Conservation (phyloP, 2,888 invertebrate species). For the Polydrusus pterygomalis region DNA sequence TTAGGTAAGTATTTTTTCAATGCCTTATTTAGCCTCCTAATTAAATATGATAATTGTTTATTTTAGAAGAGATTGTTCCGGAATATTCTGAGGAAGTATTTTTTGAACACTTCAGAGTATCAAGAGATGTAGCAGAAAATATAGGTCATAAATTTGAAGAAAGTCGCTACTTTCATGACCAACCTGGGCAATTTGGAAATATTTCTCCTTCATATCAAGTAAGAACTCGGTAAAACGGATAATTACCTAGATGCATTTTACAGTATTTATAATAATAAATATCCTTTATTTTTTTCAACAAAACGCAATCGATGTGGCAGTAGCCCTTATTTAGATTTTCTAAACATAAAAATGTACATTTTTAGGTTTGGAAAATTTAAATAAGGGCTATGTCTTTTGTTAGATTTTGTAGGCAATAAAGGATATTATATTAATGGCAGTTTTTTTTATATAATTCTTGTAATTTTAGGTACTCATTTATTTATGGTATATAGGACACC, state of each 20-base stretch:
- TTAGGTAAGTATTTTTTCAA: background rate
- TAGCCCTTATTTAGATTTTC: too few species aligned
- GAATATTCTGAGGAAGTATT: background rate
- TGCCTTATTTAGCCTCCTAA: background rate
- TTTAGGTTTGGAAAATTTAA: too few species aligned
- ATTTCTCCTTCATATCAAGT: background rate
- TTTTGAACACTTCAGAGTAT: background rate
- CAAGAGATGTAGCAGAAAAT: background rate
- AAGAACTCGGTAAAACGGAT: background rate
- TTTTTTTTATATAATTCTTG: background rate
- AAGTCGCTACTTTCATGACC: background rate
- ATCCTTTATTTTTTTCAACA: too few species aligned
- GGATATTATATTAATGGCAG: too few species aligned
- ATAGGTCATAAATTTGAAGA: background rate
- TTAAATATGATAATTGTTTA: background rate
- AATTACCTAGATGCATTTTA: background rate
- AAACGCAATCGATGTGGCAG: too few species aligned
- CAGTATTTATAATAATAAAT: too few species aligned
- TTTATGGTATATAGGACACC: slow-evolving; percentile 55
- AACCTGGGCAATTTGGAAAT: slow-evolving; percentile 1
- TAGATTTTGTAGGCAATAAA: too few species aligned
- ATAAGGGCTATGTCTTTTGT: too few species aligned
- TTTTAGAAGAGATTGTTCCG: background rate
- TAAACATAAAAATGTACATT: too few species aligned
- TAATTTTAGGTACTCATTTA: slow-evolving; percentile 43